phyloP scores from a whole-genome alignment of 2,797 vertebrate genomes.

The Phalloptychus januarius region DNA sequence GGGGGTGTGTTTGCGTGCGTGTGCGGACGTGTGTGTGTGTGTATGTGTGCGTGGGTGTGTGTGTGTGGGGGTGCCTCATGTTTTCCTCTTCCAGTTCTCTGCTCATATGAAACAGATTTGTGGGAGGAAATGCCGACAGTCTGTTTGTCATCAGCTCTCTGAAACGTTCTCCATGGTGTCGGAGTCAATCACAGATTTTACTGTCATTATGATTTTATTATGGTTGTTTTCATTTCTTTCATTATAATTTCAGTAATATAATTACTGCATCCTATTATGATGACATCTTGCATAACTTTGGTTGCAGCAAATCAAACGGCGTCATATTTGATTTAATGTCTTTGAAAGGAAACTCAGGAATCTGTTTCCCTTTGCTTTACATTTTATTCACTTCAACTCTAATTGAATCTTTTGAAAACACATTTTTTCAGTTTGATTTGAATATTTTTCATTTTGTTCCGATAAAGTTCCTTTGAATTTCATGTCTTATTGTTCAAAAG shows the following conservation, averaged over 20 bases:
- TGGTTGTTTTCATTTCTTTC: conserved; percentile 44
- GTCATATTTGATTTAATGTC: background rate
- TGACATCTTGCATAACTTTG: background rate
- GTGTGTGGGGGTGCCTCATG: background rate
- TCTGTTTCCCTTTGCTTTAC: background rate
- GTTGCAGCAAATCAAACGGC: background rate
- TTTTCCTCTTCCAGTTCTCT: conserved; percentile 22
- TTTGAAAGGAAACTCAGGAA: background rate
- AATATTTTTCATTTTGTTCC: background rate
- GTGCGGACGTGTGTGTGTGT: no score
- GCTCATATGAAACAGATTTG: conserved; percentile 39
- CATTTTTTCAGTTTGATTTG: background rate
- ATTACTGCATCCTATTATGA: background rate
- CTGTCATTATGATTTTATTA: conserved; percentile 22
- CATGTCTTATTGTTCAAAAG: background rate
- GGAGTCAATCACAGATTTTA: conserved; percentile 29
- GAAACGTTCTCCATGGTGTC: conserved; percentile 26
- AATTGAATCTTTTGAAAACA: background rate
- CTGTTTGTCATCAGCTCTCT: conserved; percentile 36
- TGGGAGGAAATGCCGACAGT: background rate
- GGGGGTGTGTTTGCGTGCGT: no score
- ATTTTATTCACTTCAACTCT: background rate
- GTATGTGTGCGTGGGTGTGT: no score
- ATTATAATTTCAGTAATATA: conserved; percentile 10
- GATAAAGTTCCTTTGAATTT: background rate